These are phyloP conservation scores for Hypomecis atomaria DNA, from an alignment of 2,888 invertebrate species.

Conservation along the genomic window DNA sequence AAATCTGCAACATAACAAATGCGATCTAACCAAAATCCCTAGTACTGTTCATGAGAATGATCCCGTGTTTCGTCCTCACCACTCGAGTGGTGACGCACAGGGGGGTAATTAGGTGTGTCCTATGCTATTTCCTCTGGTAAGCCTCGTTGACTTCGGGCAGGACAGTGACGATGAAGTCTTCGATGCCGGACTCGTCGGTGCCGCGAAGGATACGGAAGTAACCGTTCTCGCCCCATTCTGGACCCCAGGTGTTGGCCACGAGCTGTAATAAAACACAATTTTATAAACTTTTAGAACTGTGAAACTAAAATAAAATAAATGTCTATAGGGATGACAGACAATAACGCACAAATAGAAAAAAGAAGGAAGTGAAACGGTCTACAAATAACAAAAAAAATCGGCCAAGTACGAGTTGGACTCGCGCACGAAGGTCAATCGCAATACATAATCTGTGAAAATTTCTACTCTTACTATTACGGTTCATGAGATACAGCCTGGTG, in stretches of 20 bases:
- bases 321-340: too few relatives aligned
- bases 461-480: too few relatives aligned
- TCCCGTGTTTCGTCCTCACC: constrained; percentile 60
- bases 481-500: too few relatives aligned
- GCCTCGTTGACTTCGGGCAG: constrained; percentile 86
- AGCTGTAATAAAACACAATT: constrained; percentile 84
- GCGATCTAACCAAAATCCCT: constrained; percentile 60
- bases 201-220: constrained; percentile 95
- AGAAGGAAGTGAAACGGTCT: too few relatives aligned
- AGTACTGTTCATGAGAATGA: constrained; percentile 64
- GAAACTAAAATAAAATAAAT: too few relatives aligned
- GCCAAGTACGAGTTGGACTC: too few relatives aligned
- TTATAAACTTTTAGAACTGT: neutral
- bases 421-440: too few relatives aligned
- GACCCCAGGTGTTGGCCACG: constrained; percentile 97
- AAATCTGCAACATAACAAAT: constrained; percentile 15
- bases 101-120: constrained; percentile 62
- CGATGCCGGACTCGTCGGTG: constrained; percentile 94
- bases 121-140: constrained; percentile 68
- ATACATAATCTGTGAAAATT: too few relatives aligned
- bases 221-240: constrained; percentile 95
- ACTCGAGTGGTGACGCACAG: constrained; percentile 62
- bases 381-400: too few relatives aligned
- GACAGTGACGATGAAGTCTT: constrained; percentile 93
- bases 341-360: too few relatives aligned